Conservation (phyloP, 2,113 vertebrate species). For the Melozone crissalis region DNA sequence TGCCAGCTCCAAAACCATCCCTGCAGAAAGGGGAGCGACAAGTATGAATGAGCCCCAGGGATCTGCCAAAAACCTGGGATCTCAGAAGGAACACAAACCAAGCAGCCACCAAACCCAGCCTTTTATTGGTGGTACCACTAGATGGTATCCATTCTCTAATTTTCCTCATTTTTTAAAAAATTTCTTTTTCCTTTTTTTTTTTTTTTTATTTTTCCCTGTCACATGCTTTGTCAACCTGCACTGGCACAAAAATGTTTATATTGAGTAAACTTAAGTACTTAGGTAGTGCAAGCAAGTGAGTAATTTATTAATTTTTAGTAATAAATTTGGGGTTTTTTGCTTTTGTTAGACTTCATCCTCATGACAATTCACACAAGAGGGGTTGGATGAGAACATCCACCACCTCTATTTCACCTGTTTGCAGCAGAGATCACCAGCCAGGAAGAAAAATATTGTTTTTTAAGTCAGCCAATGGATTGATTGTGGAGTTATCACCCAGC, state of each 20-base stretch:
- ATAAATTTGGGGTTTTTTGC: background rate
- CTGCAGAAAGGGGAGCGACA: background rate
- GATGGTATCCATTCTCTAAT: conserved; percentile 17
- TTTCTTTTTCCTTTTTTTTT: background rate
- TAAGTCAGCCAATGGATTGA: background rate
- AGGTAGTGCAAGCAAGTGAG: background rate
- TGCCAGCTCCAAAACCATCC: background rate
- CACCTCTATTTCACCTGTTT: background rate
- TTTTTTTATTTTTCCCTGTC: background rate
- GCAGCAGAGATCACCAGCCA: background rate
- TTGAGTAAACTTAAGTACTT: background rate
- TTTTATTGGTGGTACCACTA: background rate
- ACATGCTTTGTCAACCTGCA: background rate
- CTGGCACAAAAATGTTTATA: background rate
- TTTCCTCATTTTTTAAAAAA: background rate
- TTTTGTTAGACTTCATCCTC: background rate
- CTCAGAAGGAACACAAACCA: background rate
- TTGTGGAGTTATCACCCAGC: background rate
- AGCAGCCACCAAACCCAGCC: background rate
- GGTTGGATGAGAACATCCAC: background rate
- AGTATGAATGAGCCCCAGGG: background rate
- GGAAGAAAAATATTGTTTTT: background rate
- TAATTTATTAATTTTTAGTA: background rate
- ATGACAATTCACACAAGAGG: background rate
- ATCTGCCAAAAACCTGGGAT: background rate